Base-by-base conservation (phyloP, 2,797 vertebrate species). In the Megalops cyprinoides region DNA sequence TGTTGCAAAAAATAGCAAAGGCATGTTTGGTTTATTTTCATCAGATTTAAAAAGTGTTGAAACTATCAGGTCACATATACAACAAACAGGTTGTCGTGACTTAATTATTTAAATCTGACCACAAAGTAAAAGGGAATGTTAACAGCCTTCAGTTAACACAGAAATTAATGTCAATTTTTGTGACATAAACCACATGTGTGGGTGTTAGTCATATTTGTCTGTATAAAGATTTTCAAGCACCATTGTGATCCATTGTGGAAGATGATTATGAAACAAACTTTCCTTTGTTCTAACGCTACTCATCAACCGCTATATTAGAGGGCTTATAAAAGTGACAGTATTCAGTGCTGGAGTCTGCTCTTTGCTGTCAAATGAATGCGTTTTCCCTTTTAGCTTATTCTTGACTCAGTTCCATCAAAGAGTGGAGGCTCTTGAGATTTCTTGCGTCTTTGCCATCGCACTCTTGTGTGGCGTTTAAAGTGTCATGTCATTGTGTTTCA, bases 401-500 rank as follows among this genome's bases (percentile, higher is more conserved):
- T 79, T 31, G 37, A 73, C 25, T 67, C 46, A 28, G 6, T 34
- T 44, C 67, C 15, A 44, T 34, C 56, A 53, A 44, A 65, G 37
- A 46, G 34, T 74, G 6, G 28, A 71, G 42, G 65, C 44, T 15
- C 28, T 76, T 37, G 34, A 14, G 48, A 4, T 81, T 74, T 39
- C 51, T 82, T 18, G 49, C 42, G 55, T 49, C 18, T 51, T 69
- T 53, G 62, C 46, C 25, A 14, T 69, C 51, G 53, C 76, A 60
- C 4, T 20, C 12, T 18, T 69, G 69, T 46, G 25, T 62, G 44
- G 28, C 71, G 42, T 74, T 28, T 88, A 84, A 87, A 76, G 81
- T 87, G 83, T 85, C 78, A 23, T 77, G 65, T 78, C 25, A 2
- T n/a, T 75, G 78, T 18, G 73, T 79, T 79, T 76, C 46, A 82